Conservation (phyloP, 2,113 vertebrate genomes). For the Machaerirhynchus nigripectus region DNA sequence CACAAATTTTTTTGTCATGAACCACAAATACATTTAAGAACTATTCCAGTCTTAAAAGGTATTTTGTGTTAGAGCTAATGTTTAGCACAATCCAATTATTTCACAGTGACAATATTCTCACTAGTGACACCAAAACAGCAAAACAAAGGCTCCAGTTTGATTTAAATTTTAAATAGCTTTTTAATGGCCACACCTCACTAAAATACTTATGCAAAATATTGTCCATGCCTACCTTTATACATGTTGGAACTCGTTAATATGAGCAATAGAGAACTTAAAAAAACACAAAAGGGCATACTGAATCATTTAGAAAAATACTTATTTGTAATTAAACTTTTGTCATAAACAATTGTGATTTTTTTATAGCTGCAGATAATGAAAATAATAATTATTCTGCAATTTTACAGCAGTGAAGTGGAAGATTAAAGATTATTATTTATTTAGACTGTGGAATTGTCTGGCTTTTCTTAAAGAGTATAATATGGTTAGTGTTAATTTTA, state of each 20-base stretch:
- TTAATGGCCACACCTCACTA: background rate
- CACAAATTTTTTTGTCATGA: background rate
- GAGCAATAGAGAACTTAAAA: background rate
- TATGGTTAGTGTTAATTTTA: background rate
- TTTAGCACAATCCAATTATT: background rate
- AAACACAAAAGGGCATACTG: background rate
- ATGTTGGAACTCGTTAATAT: background rate
- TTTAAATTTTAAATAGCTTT: background rate
- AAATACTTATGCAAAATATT: background rate
- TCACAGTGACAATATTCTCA: background rate
- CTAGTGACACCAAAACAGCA: background rate
- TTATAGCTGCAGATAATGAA: conserved; percentile 25
- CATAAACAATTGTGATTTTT: conserved; percentile 27
- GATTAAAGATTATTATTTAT: background rate
- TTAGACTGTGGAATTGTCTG: background rate
- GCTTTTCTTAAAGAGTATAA: background rate
- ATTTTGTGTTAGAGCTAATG: background rate
- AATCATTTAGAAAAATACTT: conserved; percentile 25
- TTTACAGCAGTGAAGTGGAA: conserved; percentile 2
- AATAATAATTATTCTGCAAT: conserved; percentile 32
- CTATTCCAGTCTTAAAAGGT: background rate
- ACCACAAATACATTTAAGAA: background rate
- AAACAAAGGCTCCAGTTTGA: background rate
- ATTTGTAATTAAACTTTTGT: conserved; percentile 9
- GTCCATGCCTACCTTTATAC: background rate